Evolutionary conservation across 2,113 vertebrate genomes (phyloP), one percentile per base, ranked within the genome.

Genomic region (Equus quagga): DNA sequence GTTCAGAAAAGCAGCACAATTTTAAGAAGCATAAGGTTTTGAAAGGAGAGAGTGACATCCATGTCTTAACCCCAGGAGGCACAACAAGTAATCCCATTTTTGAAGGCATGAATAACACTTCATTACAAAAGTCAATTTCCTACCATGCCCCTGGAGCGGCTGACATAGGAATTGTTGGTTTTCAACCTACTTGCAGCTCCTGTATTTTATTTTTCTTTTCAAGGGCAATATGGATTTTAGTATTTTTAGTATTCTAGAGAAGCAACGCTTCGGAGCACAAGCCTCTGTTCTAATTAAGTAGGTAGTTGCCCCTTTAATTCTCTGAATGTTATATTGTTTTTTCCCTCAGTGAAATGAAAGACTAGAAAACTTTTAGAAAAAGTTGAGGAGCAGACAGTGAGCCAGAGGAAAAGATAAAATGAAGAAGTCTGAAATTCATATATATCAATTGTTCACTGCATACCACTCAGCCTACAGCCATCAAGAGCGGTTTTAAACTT

Each of bases 71-170:
- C 95, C 95, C 93, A 94, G 95, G 87, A 97, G 95, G 86, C 93
- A 98, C 31, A 78, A 72, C 46, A 98, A 98, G 97, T 95, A 91
- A 98, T 98, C 96, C 60, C 17, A 18, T 41, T 58, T 98, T 89
- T 97, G 98, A 97, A 88, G 89, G 44, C 64, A 97, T 96, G 96
- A 98, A 85, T 97, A 98, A 98, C 3, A 1, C 75, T 98, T 97
- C 88, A 97, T 97, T 96, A 92, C 56, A 96, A 98, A 93, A 98
- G 83, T 87, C 94, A 97, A 96, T 98, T 98, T 98, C 89, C 18
- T 93, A 60, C 65, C 94, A 49, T 81, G 96, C 96, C 97, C 97
- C 98, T 97, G 69, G 90, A 98, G 97, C 84, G 54, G 54, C 89
- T 97, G 95, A 98, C 97, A 97, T 69, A 98, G 75, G 97, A 95